Conservation (phyloP, 2,888 invertebrate species). For the Stenotaenia linearis region DNA sequence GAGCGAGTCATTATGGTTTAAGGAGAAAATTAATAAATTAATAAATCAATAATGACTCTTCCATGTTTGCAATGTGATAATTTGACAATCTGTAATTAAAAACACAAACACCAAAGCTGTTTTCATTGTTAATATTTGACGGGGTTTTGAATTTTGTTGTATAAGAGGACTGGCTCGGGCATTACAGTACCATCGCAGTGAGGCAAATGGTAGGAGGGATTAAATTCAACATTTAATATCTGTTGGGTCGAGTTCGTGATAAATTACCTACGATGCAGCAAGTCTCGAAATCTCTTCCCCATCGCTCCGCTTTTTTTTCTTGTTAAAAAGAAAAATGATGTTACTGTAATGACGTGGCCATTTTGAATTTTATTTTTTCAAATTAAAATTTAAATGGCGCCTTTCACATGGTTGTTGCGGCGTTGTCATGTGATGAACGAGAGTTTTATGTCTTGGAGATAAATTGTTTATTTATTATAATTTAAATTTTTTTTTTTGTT, state of each 20-base stretch:
- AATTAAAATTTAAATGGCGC: neutral
- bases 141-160: neutral
- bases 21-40: too few species aligned
- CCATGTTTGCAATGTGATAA: neutral
- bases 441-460: neutral
- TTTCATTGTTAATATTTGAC: neutral
- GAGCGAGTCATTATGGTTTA: neutral
- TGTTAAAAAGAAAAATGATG: neutral
- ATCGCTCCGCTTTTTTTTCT: neutral
- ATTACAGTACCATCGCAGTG: neutral
- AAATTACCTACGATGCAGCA: conserved; percentile 7
- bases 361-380: neutral
- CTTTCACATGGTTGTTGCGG: conserved; percentile 21
- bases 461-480: neutral
- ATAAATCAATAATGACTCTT: neutral
- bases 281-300: conserved; percentile 1
- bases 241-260: neutral
- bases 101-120: neutral
- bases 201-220: neutral
- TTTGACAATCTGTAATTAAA: conserved; percentile 2
- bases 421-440: neutral
- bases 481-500: neutral
- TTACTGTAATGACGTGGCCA: neutral
- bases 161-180: neutral
- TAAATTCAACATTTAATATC: neutral